These are phyloP conservation scores for Cardiocondyla obscurior DNA, from an alignment of 1,140 invertebrate genomes.

Conservation along the genomic window DNA sequence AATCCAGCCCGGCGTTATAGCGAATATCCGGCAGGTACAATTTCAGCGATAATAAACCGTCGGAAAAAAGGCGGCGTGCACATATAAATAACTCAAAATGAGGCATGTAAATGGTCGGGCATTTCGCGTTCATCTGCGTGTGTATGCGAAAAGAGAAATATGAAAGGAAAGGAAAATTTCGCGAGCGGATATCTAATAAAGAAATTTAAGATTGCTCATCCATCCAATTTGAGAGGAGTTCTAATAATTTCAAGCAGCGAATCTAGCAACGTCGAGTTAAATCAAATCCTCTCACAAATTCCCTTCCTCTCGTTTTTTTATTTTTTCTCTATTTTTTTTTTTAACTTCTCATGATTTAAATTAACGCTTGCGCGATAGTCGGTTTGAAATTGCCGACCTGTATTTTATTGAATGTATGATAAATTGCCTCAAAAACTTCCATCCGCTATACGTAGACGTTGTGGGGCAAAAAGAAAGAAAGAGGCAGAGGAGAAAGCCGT, in stretches of 20 bases:
- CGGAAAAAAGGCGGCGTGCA: too few relatives aligned
- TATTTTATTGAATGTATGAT: constrained; percentile 71
- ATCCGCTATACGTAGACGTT: neutral
- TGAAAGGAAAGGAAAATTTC: neutral
- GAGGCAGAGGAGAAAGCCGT: neutral
- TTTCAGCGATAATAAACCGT: too few relatives aligned
- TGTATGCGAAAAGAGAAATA: neutral
- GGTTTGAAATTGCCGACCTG: constrained; percentile 49
- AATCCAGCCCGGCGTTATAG: too few relatives aligned
- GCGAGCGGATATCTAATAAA: neutral
- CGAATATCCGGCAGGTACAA: too few relatives aligned
- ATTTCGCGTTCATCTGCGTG: neutral
- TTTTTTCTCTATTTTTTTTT: neutral
- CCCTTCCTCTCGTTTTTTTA: neutral
- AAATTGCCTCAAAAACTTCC: constrained; percentile 63
- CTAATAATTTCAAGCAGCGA: constrained; percentile 23
- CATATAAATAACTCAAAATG: too few relatives aligned
- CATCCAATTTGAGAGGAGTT: constrained; percentile 37
- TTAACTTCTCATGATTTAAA: constrained; percentile 56
- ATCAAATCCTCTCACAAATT: constrained; percentile 48
- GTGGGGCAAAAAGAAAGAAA: neutral
- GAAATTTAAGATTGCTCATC: neutral
- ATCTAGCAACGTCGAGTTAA: constrained; percentile 8
- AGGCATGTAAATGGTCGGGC: neutral
- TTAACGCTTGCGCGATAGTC: constrained; percentile 49